Conservation (phyloP, 2,797 vertebrate species). For the Siniperca obscura region DNA sequence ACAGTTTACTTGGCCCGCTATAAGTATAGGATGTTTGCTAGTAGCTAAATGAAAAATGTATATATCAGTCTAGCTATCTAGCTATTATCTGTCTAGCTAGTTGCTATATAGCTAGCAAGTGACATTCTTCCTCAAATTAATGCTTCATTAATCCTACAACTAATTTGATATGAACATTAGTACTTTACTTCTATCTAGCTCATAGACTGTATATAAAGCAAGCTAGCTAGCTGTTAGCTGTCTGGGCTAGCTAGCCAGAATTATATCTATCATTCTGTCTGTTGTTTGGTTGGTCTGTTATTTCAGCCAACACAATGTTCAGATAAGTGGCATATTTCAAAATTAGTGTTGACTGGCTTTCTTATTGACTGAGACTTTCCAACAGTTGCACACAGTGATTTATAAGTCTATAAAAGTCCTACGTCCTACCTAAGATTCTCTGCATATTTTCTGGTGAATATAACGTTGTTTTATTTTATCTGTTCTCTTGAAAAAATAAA, state of each 20-base stretch:
- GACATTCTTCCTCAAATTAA: not conserved
- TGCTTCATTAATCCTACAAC: not conserved
- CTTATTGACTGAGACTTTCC: slow-evolving; percentile 8
- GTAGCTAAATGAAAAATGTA: not conserved
- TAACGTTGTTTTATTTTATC: slow-evolving; percentile 13
- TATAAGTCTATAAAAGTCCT: slow-evolving; percentile 27
- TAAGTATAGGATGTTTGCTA: not conserved
- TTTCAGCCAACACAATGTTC: slow-evolving; percentile 10
- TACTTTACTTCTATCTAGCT: not conserved
- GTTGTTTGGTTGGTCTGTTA: not conserved
- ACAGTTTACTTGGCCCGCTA: not conserved
- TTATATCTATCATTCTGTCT: not conserved
- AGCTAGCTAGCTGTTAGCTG: not conserved
- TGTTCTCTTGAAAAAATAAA: not conserved
- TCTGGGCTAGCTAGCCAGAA: not conserved
- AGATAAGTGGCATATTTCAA: slow-evolving; percentile 24
- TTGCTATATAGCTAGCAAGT: not conserved
- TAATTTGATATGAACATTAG: not conserved
- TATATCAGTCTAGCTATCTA: slow-evolving; percentile 1
- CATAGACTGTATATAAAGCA: too few species aligned
- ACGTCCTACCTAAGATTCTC: slow-evolving; percentile 34
- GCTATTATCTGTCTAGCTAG: not conserved
- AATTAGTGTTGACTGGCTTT: slow-evolving; percentile 11
- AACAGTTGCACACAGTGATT: slow-evolving; percentile 29
- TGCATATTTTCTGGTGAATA: slow-evolving; percentile 27